Conservation (phyloP, 2,888 invertebrate species). For the Invenusta paracnida region DNA sequence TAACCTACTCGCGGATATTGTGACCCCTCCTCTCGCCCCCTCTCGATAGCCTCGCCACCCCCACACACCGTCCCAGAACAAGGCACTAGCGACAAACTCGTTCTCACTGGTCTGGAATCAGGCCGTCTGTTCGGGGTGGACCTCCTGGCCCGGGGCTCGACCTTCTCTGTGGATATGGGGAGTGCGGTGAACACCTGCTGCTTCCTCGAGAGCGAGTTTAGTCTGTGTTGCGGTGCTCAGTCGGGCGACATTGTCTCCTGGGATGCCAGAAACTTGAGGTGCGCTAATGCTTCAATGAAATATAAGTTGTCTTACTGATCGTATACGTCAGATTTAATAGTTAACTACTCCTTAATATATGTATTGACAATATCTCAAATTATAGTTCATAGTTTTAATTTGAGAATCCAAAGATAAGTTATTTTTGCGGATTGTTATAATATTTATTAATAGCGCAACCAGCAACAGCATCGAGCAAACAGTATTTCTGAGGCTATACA, state of each 20-base stretch:
- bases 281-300: too few relatives aligned
- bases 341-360: too few relatives aligned
- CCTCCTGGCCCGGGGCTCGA: slow-evolving; percentile 62
- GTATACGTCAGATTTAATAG: too few relatives aligned
- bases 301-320: too few relatives aligned
- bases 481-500: too few relatives aligned
- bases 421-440: too few relatives aligned
- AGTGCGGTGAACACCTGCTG: slow-evolving; percentile 66
- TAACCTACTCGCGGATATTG: background rate
- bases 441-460: too few relatives aligned
- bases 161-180: slow-evolving; percentile 47
- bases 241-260: slow-evolving; percentile 63
- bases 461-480: too few relatives aligned
- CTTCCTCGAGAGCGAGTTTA: slow-evolving; percentile 62
- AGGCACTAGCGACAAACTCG: slow-evolving; percentile 66
- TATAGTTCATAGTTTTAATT: too few relatives aligned
- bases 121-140: slow-evolving; percentile 65
- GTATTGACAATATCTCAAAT: too few relatives aligned
- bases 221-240: slow-evolving; percentile 65
- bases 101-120: slow-evolving; percentile 67
- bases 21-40: background rate
- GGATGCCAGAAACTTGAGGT: slow-evolving; percentile 57
- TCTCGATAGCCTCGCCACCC: slow-evolving; percentile 52
- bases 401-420: too few relatives aligned
- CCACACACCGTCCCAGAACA: slow-evolving; percentile 60